These are phyloP conservation scores for Ophthalmolycus amberensis DNA, from an alignment of 2,113 vertebrate species.

Conservation along the genomic window DNA sequence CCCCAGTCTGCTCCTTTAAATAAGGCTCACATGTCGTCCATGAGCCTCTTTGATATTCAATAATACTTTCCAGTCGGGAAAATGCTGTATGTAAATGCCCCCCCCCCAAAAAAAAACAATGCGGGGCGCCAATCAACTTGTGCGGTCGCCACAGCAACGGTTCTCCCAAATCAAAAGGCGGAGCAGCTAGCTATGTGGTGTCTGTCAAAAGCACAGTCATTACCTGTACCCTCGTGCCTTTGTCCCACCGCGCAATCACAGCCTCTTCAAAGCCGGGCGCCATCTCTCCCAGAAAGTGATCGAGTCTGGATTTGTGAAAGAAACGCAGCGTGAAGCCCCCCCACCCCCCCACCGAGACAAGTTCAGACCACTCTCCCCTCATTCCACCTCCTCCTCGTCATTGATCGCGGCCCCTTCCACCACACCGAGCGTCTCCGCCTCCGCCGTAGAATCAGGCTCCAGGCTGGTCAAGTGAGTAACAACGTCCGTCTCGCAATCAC, in stretches of 20 bases:
- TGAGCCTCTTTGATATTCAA: slow-evolving; percentile 15
- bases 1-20: background rate
- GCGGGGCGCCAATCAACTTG: slow-evolving; percentile 50
- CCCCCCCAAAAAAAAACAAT: background rate
- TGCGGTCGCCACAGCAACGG: slow-evolving; percentile 61
- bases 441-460: slow-evolving; percentile 45
- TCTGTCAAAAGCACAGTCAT: slow-evolving; percentile 67
- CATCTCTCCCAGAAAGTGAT: slow-evolving; percentile 54
- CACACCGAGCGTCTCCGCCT: slow-evolving; percentile 3
- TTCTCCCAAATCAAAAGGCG: slow-evolving; percentile 57
- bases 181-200: slow-evolving; percentile 53
- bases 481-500: slow-evolving; percentile 56
- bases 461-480: slow-evolving; percentile 59
- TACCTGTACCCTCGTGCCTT: slow-evolving; percentile 68
- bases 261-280: slow-evolving; percentile 61
- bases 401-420: slow-evolving; percentile 51
- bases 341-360: slow-evolving; percentile 32
- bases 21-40: background rate
- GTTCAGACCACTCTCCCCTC: slow-evolving; percentile 55
- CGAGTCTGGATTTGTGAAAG: slow-evolving; percentile 49
- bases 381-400: slow-evolving; percentile 45
- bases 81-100: slow-evolving; percentile 43
- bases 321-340: slow-evolving; percentile 53
- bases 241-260: slow-evolving; percentile 70
- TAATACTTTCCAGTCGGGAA: slow-evolving; percentile 8